These are phyloP conservation scores for Columbina picui DNA, from an alignment of 2,113 vertebrate genomes.

Conservation along the genomic window DNA sequence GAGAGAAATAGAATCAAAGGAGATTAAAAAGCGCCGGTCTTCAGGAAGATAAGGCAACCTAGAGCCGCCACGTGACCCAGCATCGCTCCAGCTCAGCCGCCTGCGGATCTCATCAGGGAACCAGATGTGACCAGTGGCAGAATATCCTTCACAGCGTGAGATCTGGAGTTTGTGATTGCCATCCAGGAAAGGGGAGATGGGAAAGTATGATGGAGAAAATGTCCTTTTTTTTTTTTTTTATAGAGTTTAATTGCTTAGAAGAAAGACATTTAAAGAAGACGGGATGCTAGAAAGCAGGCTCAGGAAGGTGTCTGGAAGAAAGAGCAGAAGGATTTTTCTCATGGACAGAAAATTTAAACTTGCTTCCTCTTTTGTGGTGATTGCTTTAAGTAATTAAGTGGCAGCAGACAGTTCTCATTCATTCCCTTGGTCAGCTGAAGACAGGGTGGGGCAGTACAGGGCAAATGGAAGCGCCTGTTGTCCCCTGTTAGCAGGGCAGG, in stretches of 20 bases:
- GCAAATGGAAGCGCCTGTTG: neutral
- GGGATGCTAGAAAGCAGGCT: slow-evolving; percentile 11
- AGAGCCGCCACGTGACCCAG: slow-evolving; percentile 10
- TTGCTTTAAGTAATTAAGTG: neutral
- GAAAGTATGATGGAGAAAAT: slow-evolving; percentile 63
- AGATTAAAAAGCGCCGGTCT: neutral
- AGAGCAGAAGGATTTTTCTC: neutral
- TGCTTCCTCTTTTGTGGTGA: neutral
- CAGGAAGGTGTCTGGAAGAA: slow-evolving; percentile 29
- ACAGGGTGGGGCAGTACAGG: rapidly evolving
- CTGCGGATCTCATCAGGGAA: slow-evolving; percentile 68
- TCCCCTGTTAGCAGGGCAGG: neutral
- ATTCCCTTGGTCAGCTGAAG: neutral
- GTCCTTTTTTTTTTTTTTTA: slow-evolving; percentile 21
- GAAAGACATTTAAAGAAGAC: slow-evolving; percentile 12
- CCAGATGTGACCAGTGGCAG: slow-evolving; percentile 70
- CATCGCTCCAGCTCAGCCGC: slow-evolving; percentile 19
- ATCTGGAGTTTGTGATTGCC: slow-evolving; percentile 47
- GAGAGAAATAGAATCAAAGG: neutral
- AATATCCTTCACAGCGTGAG: neutral
- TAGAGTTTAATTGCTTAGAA: slow-evolving; percentile 27
- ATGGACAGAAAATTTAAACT: neutral
- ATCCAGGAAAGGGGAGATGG: slow-evolving; percentile 62
- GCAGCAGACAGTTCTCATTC: neutral
- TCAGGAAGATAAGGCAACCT: slow-evolving; percentile 27